Evolutionary conservation across 2,797 vertebrate genomes (phyloP), one percentile per base, ranked within the genome.

Genomic region (Sebastes goodei): DNA sequence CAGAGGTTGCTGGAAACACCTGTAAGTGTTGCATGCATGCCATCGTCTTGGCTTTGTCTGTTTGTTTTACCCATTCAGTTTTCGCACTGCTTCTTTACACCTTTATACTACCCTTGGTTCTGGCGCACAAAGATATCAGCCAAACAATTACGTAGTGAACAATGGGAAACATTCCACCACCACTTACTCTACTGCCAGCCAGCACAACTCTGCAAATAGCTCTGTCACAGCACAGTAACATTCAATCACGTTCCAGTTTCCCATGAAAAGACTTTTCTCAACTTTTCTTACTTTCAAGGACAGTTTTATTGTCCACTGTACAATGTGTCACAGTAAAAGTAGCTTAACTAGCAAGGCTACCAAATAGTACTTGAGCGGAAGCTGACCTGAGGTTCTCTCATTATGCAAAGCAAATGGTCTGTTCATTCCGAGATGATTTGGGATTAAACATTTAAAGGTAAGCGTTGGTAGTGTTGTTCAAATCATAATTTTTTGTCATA

Each of bases 121-220:
- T 55, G 30, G 52, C 56, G 20, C 42, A 56, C 65, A 77, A 75
- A 72, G 57, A 82, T 80, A 77, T 33, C 61, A 69, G 65, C 46
- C 52, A 69, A 86, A 82, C 60, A 65, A 76, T 79, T 83, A 69
- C 55, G 59, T 35, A 60, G 60, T 67, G 61, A 78, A 80, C 77
- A 81, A 85, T 80, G 56, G 56, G 62, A 77, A 75, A 70, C 59
- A 78, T 75, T 74, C 17, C 29, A 35, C 83, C 4, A 35, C 46
- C 2, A 55, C 75, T 77, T 59, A 23, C 56, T 69, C 33, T 33
- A 14, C 62, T 82, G 76, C 53, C 76, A 75, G 32, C 61, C 20
- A 59, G 8, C 52, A 49, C 71, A 81, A 21, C 20, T 33, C 56
- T 81, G 52, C 56, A 79, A 76, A 84, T 20, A 74, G 76, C 53